Base-by-base conservation (phyloP, 2,113 vertebrate genomes). In the Corythoichthys intestinalis region DNA sequence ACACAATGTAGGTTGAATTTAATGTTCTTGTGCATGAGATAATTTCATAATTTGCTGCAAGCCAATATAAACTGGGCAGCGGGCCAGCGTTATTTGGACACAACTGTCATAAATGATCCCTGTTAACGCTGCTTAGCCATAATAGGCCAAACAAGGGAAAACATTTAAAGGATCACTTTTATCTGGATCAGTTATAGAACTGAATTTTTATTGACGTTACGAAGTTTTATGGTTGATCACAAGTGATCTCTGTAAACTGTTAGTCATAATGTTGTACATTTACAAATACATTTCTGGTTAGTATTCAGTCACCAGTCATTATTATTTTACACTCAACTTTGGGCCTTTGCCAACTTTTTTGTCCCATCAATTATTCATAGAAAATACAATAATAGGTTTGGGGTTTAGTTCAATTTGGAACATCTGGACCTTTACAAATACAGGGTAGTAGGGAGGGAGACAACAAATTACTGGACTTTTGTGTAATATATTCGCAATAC, bases 401-500 rank as follows among this genome's bases (percentile, higher is more conserved):
- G 41, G 17, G 44, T n/a, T 63, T 20, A 13, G 20, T 63, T 47
- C 28, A n/a, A 41, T 10, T 14, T 34, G 74, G 34, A 82, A 78
- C 89, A 91, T 91, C 84, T 91, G 86, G 82, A 70, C 76, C 71
- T 88, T 83, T 81, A 74, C 72, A 78, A 62, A 70, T 70, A 79
- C 62, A 71, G 69, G 76, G 72, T 67, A 66, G 73, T 61, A 62
- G 56, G 66, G 60, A 85, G 76, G 76, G 62, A 86, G 74, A 82
- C 44, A 82, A 81, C 78, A 87, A 92, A 91, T 90, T 91, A 87
- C 87, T 84, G 83, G 76, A 87, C 83, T 89, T 91, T 88, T 84
- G 84, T 85, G 77, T 90, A 90, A 92, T 90, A 88, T 92, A 92
- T 90, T 89, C 91, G 77, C 80, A 90, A 86, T 77, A 85, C 72